phyloP scores from a whole-genome alignment of 2,113 vertebrate genomes.

The Scophthalmus maximus region DNA sequence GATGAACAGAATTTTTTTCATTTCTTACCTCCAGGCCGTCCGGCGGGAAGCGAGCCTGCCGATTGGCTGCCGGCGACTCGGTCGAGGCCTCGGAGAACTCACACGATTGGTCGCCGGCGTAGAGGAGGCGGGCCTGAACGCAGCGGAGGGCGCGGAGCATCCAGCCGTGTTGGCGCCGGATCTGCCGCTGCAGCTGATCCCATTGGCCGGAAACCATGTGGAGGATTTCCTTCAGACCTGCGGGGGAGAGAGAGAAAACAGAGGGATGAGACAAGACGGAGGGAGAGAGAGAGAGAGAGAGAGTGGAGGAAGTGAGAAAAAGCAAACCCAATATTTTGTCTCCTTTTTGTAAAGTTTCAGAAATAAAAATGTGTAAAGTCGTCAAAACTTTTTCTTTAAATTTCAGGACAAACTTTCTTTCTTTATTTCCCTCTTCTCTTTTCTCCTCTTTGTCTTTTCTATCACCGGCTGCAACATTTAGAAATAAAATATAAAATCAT shows the following conservation, averaged over 20 bases:
- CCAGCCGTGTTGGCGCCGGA: slow-evolving; percentile 97
- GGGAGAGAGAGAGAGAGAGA: not conserved
- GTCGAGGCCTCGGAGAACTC: slow-evolving; percentile 6
- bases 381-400: too few species aligned
- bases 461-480: too few species aligned
- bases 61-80: slow-evolving; percentile 34
- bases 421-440: not conserved
- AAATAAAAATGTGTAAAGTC: too few species aligned
- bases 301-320: too few species aligned
- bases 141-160: slow-evolving; percentile 93
- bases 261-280: not conserved
- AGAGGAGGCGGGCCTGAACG: slow-evolving; percentile 93
- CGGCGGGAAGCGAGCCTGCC: slow-evolving; percentile 25
- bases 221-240: slow-evolving; percentile 95
- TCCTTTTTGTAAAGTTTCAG: too few species aligned
- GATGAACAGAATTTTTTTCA: slow-evolving; percentile 74
- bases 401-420: too few species aligned
- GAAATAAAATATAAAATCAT: slow-evolving; percentile 12
- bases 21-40: slow-evolving; percentile 86
- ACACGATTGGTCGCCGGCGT: slow-evolving; percentile 84
- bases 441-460: too few species aligned
- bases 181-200: slow-evolving; percentile 97
- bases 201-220: slow-evolving; percentile 94
- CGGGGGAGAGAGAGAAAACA: not conserved
- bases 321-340: too few species aligned